Evolutionary conservation across 2,797 vertebrate genomes (phyloP).

Genomic region (Coracias cyanogaster): DNA sequence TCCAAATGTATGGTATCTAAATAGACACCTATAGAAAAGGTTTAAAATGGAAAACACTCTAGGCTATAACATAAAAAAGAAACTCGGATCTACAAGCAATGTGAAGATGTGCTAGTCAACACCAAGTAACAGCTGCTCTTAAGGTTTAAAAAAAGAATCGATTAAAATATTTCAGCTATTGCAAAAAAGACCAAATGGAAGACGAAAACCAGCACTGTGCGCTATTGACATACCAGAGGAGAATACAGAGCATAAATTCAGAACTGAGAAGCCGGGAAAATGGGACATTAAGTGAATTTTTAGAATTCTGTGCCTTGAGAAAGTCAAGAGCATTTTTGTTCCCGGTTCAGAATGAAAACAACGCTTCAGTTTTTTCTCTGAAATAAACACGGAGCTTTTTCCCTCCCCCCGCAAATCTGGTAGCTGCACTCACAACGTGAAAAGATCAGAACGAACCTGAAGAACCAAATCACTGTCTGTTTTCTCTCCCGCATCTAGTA

Average conservation of each 20-base stretch:
- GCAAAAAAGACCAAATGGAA: conserved; percentile 36
- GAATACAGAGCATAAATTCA: conserved; percentile 21
- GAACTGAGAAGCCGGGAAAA: conserved; percentile 44
- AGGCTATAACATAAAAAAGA: not conserved
- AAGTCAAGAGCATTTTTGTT: conserved; percentile 40
- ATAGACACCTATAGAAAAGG: conserved; percentile 3
- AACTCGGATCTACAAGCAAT: not conserved
- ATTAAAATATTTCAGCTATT: conserved; percentile 61
- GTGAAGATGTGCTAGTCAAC: conserved; percentile 51
- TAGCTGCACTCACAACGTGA: not conserved
- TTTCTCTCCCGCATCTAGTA: not conserved
- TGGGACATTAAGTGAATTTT: conserved; percentile 5
- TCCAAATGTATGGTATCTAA: not conserved
- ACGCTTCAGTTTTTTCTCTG: not conserved
- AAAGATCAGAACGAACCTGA: not conserved
- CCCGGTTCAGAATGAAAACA: conserved; percentile 7
- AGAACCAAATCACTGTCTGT: not conserved
- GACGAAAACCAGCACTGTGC: not conserved
- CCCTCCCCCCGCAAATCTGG: rapidly evolving
- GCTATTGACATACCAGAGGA: not conserved
- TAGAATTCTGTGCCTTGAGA: conserved; percentile 36
- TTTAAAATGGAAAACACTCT: not conserved
- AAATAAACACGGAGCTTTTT: not conserved
- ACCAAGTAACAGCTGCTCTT: conserved; percentile 31
- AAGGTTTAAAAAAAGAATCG: conserved; percentile 23